phyloP scores from a whole-genome alignment of 2,888 invertebrate species.

The Cinara cedri region DNA sequence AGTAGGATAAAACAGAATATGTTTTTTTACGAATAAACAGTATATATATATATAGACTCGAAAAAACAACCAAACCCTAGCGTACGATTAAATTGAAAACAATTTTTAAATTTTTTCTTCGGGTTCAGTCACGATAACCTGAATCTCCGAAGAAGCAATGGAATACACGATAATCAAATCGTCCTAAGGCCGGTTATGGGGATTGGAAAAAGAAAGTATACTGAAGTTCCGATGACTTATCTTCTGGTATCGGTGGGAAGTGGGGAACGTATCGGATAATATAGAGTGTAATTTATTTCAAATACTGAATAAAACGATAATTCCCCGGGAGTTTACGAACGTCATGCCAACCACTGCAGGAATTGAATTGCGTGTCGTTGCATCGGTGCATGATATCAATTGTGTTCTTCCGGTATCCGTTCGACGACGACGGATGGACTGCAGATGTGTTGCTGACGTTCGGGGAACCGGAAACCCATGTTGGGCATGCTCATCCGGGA shows the following conservation, averaged over 20 bases:
- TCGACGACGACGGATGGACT: not conserved
- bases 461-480: not conserved
- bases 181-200: no score
- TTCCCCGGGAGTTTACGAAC: not conserved
- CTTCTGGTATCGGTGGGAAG: no score
- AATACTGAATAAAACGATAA: not conserved
- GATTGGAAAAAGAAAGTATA: not conserved
- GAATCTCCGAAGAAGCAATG: not conserved
- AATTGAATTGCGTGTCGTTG: no score
- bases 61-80: no score
- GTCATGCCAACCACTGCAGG: not conserved
- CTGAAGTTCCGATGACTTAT: not conserved
- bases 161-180: no score
- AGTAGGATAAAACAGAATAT: no score
- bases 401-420: slow-evolving; percentile 21
- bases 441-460: not conserved
- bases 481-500: slow-evolving; percentile 46
- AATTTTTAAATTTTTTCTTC: no score
- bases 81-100: no score
- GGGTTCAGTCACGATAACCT: no score
- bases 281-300: not conserved
- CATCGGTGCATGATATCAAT: not conserved
- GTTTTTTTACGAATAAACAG: no score
- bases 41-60: no score
- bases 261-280: not conserved